Evolutionary conservation across 2,888 invertebrate genomes (phyloP).

Genomic region (Ryuthela nishihirai): DNA sequence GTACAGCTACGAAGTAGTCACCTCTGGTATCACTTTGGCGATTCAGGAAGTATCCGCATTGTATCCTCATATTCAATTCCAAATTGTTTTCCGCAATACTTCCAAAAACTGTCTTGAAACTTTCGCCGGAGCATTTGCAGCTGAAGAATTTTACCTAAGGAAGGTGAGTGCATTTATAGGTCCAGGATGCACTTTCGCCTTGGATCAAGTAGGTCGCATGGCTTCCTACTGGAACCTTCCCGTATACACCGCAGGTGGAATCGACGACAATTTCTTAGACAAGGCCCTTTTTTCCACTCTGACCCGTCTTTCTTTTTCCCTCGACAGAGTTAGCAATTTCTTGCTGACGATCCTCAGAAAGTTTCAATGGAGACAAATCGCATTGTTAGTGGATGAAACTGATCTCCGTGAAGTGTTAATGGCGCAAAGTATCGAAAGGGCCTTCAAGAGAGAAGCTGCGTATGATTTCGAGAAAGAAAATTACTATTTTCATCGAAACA

Average conservation of each 20-base stretch:
- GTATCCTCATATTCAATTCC: slow-evolving; percentile 25
- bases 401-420: slow-evolving; percentile 30
- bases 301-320: slow-evolving; percentile 42
- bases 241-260: slow-evolving; percentile 63
- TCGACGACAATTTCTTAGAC: slow-evolving; percentile 30
- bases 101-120: slow-evolving; percentile 17
- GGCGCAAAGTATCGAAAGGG: slow-evolving; percentile 14
- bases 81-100: slow-evolving; percentile 16
- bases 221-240: slow-evolving; percentile 89
- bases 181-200: slow-evolving; percentile 72
- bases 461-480: no score
- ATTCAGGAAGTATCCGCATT: slow-evolving; percentile 2
- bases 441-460: not conserved
- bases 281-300: slow-evolving; percentile 38
- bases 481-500: no score
- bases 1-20: slow-evolving; percentile 19
- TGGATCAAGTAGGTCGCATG: slow-evolving; percentile 82
- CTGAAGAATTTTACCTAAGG: slow-evolving; percentile 30
- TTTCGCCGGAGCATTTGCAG: slow-evolving; percentile 23
- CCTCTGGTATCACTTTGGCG: slow-evolving; percentile 23
- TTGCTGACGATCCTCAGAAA: slow-evolving; percentile 33
- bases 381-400: slow-evolving; percentile 42
- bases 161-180: slow-evolving; percentile 66
- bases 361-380: slow-evolving; percentile 41
- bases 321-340: slow-evolving; percentile 33